phyloP scores from a whole-genome alignment of 2,797 vertebrate genomes.

The Rhynchonycteris naso region DNA sequence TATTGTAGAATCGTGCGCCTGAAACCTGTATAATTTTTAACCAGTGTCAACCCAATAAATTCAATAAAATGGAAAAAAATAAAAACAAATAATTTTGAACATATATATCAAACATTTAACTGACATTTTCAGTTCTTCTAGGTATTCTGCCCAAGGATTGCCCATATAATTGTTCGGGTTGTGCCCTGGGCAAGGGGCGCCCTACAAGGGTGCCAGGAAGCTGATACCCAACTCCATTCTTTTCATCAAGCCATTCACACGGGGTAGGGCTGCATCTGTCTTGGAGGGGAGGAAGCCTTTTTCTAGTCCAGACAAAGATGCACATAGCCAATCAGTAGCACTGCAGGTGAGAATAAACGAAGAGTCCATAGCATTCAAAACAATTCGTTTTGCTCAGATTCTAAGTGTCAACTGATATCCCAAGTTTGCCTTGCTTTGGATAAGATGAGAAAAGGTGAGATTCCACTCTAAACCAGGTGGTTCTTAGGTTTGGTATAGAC shows the following conservation, averaged over 20 bases:
- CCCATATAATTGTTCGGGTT: background rate
- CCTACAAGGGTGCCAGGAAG: background rate
- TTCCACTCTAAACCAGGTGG: background rate
- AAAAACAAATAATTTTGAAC: background rate
- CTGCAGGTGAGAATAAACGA: background rate
- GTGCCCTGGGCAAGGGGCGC: too few relatives aligned
- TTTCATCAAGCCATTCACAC: fast-evolving
- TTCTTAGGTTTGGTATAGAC: background rate
- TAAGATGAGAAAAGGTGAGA: background rate
- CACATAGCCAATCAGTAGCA: fast-evolving
- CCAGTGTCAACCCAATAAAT: too few relatives aligned
- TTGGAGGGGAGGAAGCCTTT: background rate
- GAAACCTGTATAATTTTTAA: too few relatives aligned
- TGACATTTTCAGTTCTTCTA: background rate
- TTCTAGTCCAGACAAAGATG: background rate
- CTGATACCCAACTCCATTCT: too few relatives aligned
- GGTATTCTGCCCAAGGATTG: background rate
- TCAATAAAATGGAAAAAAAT: too few relatives aligned
- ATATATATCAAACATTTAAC: background rate
- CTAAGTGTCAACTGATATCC: background rate
- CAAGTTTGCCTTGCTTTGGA: background rate
- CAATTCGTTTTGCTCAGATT: background rate
- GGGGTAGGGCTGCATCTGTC: background rate
- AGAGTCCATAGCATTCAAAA: background rate
- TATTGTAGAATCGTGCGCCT: too few relatives aligned